Conservation (phyloP, 2,888 invertebrate genomes). For the Nomada ferruginata region DNA sequence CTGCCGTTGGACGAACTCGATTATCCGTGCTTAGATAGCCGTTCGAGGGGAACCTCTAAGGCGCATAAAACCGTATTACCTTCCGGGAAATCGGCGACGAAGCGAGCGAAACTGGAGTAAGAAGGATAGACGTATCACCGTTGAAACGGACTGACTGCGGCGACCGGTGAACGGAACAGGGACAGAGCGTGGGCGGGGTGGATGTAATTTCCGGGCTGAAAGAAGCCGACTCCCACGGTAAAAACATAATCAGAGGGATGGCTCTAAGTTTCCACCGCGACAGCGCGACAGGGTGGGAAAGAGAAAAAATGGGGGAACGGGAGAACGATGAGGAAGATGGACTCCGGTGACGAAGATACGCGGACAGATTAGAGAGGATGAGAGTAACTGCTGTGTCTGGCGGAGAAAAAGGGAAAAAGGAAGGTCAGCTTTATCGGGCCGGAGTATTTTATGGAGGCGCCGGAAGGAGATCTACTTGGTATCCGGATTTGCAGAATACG, state of each 20-base stretch:
- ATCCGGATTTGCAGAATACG: conserved; percentile 55
- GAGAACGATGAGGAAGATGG: conserved; percentile 38
- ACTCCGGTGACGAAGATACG: conserved; percentile 9
- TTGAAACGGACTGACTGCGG: not conserved
- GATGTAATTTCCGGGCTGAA: conserved; percentile 79
- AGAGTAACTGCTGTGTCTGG: not conserved
- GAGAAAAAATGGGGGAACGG: not conserved
- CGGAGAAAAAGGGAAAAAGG: not conserved
- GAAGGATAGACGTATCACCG: not conserved
- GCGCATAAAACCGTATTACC: conserved; percentile 66
- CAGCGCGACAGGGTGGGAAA: conserved; percentile 5
- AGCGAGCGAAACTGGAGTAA: conserved; percentile 15
- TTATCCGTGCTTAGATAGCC: conserved; percentile 67
- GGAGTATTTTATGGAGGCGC: conserved; percentile 49
- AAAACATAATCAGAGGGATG: conserved; percentile 74
- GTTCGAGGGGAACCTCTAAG: conserved; percentile 59
- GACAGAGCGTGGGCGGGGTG: conserved; percentile 68
- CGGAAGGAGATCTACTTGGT: conserved; percentile 31
- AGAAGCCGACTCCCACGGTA: conserved; percentile 72
- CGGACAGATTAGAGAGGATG: not conserved
- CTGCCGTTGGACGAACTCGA: conserved; percentile 61
- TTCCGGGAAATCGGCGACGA: conserved; percentile 56
- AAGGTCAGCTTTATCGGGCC: conserved; percentile 51
- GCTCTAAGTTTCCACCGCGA: conserved; percentile 62
- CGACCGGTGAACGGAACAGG: not conserved